Conservation (phyloP, 2,113 vertebrate genomes). For the Pao palembangensis region DNA sequence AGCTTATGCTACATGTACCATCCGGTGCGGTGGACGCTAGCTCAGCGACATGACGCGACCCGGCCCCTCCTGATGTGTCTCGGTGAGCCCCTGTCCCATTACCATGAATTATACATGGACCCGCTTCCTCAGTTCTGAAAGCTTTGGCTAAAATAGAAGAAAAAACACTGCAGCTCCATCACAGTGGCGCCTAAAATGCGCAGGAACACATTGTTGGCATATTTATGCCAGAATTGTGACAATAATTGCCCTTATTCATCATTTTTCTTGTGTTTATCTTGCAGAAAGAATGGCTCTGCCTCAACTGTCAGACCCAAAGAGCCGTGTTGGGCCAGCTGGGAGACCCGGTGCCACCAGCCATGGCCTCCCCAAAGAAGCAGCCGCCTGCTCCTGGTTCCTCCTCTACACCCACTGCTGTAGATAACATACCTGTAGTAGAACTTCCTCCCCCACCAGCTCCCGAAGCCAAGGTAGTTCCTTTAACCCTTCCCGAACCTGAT, state of each 20-base stretch:
- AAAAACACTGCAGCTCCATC: conserved; percentile 13
- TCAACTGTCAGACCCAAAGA: conserved; percentile 95
- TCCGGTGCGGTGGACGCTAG: conserved; percentile 7
- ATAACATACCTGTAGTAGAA: conserved; percentile 68
- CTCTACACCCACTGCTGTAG: conserved; percentile 60
- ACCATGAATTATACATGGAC: conserved; percentile 61
- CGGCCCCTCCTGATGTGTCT: conserved; percentile 40
- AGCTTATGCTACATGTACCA: not conserved
- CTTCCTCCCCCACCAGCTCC: conserved; percentile 47
- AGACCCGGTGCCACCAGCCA: conserved; percentile 70
- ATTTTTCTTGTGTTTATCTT: conserved; percentile 40
- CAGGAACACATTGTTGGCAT: not conserved
- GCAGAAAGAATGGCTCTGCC: conserved; percentile 97
- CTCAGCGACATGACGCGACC: conserved; percentile 39
- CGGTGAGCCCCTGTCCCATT: conserved; percentile 56
- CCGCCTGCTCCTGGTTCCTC: conserved; percentile 48
- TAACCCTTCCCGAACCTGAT: not conserved
- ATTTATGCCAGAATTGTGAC: not conserved
- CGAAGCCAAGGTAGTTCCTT: conserved; percentile 66
- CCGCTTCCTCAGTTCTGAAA: conserved; percentile 47
- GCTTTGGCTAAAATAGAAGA: conserved; percentile 55
- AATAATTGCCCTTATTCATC: not conserved
- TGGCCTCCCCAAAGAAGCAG: conserved; percentile 68
- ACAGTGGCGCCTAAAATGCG: conserved; percentile 22
- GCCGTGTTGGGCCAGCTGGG: conserved; percentile 89